phyloP scores from a whole-genome alignment of 2,888 invertebrate species.

The Oscheius myriophilus region DNA sequence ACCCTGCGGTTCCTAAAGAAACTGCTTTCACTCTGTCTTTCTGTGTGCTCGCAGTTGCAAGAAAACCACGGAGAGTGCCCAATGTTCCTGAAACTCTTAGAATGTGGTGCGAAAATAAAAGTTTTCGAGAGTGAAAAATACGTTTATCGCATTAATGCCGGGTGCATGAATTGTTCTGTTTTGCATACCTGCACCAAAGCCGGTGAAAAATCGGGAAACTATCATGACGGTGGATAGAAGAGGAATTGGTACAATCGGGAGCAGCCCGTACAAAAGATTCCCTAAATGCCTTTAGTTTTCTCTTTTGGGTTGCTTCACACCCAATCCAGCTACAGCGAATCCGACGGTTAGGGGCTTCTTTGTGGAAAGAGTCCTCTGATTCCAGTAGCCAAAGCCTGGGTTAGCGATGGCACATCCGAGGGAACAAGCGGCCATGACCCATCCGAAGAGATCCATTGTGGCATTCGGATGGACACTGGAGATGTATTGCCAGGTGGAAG shows the following conservation, averaged over 20 bases:
- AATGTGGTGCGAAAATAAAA: no score
- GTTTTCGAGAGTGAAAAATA: no score
- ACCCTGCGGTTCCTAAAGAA: slow-evolving; percentile 46
- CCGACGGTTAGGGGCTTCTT: slow-evolving; percentile 22
- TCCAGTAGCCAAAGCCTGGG: slow-evolving; percentile 28
- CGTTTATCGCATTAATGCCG: no score
- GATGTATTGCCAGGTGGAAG: slow-evolving; percentile 54
- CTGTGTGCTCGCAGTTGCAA: slow-evolving; percentile 50
- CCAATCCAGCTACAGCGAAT: slow-evolving; percentile 4
- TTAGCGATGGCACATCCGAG: slow-evolving; percentile 18
- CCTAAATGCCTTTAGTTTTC: not conserved
- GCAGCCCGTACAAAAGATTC: slow-evolving; percentile 41
- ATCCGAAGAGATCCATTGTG: slow-evolving; percentile 10
- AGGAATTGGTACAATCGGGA: slow-evolving; percentile 3
- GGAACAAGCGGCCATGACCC: slow-evolving; percentile 7
- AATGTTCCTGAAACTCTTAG: slow-evolving; percentile 35
- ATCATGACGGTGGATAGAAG: not conserved
- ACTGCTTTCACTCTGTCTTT: slow-evolving; percentile 50
- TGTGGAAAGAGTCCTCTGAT: slow-evolving; percentile 27
- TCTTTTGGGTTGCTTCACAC: no score
- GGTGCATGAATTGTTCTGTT: not conserved
- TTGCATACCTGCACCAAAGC: slow-evolving; percentile 36
- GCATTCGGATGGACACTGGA: slow-evolving; percentile 32
- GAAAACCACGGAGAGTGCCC: slow-evolving; percentile 45
- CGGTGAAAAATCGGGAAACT: slow-evolving; percentile 42